Evolutionary conservation across 2,888 invertebrate genomes (phyloP), one percentile per base, ranked within the genome.

Genomic region (Syritta pipiens): DNA sequence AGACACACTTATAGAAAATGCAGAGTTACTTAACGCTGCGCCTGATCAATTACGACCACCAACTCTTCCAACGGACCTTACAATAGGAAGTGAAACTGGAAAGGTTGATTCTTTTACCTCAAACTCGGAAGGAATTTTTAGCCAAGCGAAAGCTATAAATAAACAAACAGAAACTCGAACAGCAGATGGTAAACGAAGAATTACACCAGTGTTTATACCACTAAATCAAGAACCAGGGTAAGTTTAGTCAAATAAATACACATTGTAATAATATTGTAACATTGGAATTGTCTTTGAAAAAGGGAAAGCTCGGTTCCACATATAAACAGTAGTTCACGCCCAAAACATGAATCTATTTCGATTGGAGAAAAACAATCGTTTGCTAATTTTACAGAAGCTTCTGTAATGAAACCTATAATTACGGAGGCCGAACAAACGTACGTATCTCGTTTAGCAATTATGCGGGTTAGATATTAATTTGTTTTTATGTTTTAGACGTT

Each of bases 191-290:
- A 95, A 96, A 89, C 90, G 99, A 37, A 91, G 99, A 79, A 99
- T 99, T 82, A 99, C 98, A 4, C 99, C 99, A 0, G 96, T 99
- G 89, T 97, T 97, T 87, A 94, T 99, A 84, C 96, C 97, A 14
- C 89, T 91, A 67, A 90, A 91, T 37, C 94, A 94, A 83, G 91
- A 93, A 83, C 90, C 82, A 2, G 69, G 82, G 81, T 84, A 57
- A 28, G 42, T 24, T 1, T 2, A n/a, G 12, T 26, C 30, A 6
- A 1, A 6, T n/a, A 14, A 1, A 20, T n/a, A 7, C 1, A 4
- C 3, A 42, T 10, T 4, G 24, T 37, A 3, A 37, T 4, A 10
- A n/a, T n/a, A n/a, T n/a, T n/a, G n/a, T n/a, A n/a, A n/a, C n/a
- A n/a, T n/a, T n/a, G n/a, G n/a, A n/a, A n/a, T n/a, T n/a, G n/a